phyloP scores from a whole-genome alignment of 2,888 invertebrate species.

The Scaptomyza reducta region DNA sequence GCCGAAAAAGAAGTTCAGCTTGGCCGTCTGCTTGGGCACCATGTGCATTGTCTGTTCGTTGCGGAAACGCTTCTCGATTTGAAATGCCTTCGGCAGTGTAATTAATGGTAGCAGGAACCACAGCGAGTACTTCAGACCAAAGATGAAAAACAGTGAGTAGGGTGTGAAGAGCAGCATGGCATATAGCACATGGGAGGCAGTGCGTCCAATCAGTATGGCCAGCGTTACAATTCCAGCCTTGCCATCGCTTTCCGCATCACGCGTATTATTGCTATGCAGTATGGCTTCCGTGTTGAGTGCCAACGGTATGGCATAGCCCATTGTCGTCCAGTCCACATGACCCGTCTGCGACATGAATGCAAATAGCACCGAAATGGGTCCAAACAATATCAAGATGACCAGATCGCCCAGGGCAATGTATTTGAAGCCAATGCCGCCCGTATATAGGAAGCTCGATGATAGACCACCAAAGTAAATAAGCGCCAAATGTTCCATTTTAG shows the following conservation, averaged over 20 bases:
- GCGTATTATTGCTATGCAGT: slow-evolving; percentile 96
- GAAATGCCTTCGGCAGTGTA: slow-evolving; percentile 94
- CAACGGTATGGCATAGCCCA: slow-evolving; percentile 96
- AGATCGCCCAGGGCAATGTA: slow-evolving; percentile 98
- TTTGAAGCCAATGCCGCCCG: slow-evolving; percentile 97
- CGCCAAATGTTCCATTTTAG: slow-evolving; percentile 97
- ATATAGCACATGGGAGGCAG: slow-evolving; percentile 95
- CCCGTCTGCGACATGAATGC: slow-evolving; percentile 97
- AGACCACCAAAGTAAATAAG: slow-evolving; percentile 97
- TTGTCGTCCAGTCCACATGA: slow-evolving; percentile 93
- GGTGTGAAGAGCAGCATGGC: slow-evolving; percentile 95
- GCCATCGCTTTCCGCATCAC: slow-evolving; percentile 94
- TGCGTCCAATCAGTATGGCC: slow-evolving; percentile 96
- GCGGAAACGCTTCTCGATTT: slow-evolving; percentile 94
- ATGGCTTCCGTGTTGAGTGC: slow-evolving; percentile 98
- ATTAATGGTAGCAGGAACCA: slow-evolving; percentile 96
- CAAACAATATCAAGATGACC: slow-evolving; percentile 95
- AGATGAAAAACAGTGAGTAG: slow-evolving; percentile 94
- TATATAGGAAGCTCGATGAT: slow-evolving; percentile 97
- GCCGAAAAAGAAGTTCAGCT: slow-evolving; percentile 95
- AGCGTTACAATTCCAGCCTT: slow-evolving; percentile 96
- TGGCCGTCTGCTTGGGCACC: slow-evolving; percentile 95
- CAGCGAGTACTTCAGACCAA: slow-evolving; percentile 92
- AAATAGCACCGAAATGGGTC: slow-evolving; percentile 96
- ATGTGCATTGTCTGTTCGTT: slow-evolving; percentile 90